Evolutionary conservation across 2,888 invertebrate genomes (phyloP).

Genomic region (Agrypnus murinus): DNA sequence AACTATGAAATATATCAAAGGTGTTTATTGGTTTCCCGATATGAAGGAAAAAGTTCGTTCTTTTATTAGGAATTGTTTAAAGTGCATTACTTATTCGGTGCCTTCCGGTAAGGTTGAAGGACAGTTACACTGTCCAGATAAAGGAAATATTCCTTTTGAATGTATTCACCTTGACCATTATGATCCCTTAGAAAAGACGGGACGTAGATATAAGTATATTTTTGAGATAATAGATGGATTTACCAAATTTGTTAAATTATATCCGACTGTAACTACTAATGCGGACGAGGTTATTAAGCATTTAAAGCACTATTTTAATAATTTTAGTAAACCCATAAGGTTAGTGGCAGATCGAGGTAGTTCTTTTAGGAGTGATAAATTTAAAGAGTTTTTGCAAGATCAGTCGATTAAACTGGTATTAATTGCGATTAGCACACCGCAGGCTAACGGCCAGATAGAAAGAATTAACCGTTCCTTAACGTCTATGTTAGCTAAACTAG

Average conservation of each 20-base stretch:
- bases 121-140: conserved; percentile 57
- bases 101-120: conserved; percentile 57
- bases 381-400: no score
- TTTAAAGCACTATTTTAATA: conserved; percentile 52
- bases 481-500: not conserved
- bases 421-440: not conserved
- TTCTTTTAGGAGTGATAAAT: no score
- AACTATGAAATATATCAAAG: not conserved
- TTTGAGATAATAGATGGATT: conserved; percentile 60
- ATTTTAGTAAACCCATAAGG: conserved; percentile 56
- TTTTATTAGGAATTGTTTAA: conserved; percentile 60
- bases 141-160: conserved; percentile 58
- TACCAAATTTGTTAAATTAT: conserved; percentile 57
- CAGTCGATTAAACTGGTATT: no score
- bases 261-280: no score
- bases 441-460: conserved; percentile 20
- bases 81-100: conserved; percentile 58
- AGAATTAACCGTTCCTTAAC: conserved; percentile 12
- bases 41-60: conserved; percentile 56
- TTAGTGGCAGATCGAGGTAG: conserved; percentile 20
- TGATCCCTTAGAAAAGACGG: conserved; percentile 56
- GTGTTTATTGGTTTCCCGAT: conserved; percentile 58
- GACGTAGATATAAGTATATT: conserved; percentile 52
- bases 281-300: conserved; percentile 49
- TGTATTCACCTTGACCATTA: conserved; percentile 61